phyloP scores from a whole-genome alignment of 1,140 invertebrate genomes.

The Dreissena polymorpha region DNA sequence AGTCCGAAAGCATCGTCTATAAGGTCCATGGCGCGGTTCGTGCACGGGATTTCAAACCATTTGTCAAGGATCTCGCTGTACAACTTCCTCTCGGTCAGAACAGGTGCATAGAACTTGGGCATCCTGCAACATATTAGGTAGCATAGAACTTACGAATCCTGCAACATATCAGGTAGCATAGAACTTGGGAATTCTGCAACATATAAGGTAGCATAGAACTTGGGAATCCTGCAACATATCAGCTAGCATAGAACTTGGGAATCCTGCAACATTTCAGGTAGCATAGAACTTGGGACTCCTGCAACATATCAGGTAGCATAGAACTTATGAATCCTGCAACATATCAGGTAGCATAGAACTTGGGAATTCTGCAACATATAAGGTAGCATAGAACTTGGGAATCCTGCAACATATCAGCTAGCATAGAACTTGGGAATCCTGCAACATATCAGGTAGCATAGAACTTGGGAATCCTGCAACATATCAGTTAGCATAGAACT shows the following conservation, averaged over 20 bases:
- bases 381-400: slow-evolving; percentile 94
- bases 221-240: background rate
- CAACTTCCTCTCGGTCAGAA: slow-evolving; percentile 88
- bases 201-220: background rate
- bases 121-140: slow-evolving; percentile 62
- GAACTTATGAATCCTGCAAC: slow-evolving; percentile 85
- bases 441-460: slow-evolving; percentile 91
- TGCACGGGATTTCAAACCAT: slow-evolving; percentile 89
- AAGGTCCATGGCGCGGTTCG: slow-evolving; percentile 88
- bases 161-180: background rate
- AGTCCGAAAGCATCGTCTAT: slow-evolving; percentile 96
- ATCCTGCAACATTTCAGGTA: no score
- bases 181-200: no score
- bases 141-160: background rate
- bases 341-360: slow-evolving; percentile 93
- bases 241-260: background rate
- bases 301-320: slow-evolving; percentile 91
- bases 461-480: slow-evolving; percentile 85
- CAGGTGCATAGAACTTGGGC: slow-evolving; percentile 93
- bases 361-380: slow-evolving; percentile 83
- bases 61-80: slow-evolving; percentile 96
- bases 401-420: no score
- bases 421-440: slow-evolving; percentile 90
- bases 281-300: slow-evolving; percentile 90
- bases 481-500: slow-evolving; percentile 96